Evolutionary conservation across 2,888 invertebrate genomes (phyloP), one percentile per base, ranked within the genome.

Genomic region (Platycheirus rosarum): DNA sequence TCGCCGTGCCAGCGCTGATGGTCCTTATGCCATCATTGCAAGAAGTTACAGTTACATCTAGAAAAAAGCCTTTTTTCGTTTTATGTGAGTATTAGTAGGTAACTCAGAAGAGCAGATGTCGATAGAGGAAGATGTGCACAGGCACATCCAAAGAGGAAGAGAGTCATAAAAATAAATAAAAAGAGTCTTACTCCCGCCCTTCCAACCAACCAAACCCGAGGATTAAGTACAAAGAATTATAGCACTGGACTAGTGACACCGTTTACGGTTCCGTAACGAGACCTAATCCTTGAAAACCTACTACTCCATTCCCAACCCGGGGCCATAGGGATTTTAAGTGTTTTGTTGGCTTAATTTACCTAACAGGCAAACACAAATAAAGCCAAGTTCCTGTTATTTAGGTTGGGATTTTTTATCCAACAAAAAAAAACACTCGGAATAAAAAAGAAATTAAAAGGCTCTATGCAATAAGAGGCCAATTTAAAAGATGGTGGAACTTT

Each of bases 181-280:
- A 9, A 44, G 13, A 63, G n/a, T n/a, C n/a, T n/a, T n/a, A 18
- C 26, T 29, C 32, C 40, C 14, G 32, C 13, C n/a, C n/a, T 29
- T 8, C 16, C 13, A 37, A 8, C 18, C 18, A 8, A 11, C 18
- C n/a, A 42, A 40, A 51, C 37, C 8, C 7, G 29, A 46, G 77
- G 77, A 77, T 65, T 77, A 77, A 53, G 35, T 60, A 60, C 55
- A 71, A 57, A 60, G 71, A 71, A 66, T 71, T 77, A 57, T 69
- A 32, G 62, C 74, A 42, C 63, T 60, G 79, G 65, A 60, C 69
- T 65, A 80, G 75, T 80, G 75, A 80, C 80, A 80, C 80, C 75
- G 57, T 75, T 80, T 75, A 80, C 48, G 74, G 70, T 66, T 55
- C 69, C 57, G 57, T 79, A 75, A 80, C 80, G 48, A 71, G 53